These are phyloP conservation scores for Fregata magnificens DNA, from an alignment of 2,113 vertebrate genomes.

Conservation along the genomic window DNA sequence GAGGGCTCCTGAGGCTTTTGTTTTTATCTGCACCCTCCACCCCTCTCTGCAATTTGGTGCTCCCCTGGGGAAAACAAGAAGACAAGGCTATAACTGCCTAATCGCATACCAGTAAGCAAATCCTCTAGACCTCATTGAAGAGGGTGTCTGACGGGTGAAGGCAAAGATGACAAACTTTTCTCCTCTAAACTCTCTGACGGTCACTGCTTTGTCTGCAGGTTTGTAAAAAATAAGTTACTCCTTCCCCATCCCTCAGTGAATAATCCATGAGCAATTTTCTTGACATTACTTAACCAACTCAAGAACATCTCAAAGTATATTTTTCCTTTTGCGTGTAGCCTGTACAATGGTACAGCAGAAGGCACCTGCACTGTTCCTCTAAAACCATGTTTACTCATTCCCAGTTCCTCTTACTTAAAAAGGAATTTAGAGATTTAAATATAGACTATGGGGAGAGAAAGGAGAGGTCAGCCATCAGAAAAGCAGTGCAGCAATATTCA, in stretches of 20 bases:
- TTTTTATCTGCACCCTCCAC: neutral
- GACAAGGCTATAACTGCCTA: neutral
- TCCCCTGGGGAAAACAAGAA: neutral
- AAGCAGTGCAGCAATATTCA: neutral
- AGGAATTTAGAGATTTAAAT: neutral
- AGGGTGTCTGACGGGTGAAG: neutral
- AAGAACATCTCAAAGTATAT: neutral
- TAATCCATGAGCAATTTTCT: neutral
- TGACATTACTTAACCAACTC: neutral
- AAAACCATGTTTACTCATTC: neutral
- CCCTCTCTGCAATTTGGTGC: accelerated
- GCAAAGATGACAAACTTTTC: neutral
- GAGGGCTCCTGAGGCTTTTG: neutral
- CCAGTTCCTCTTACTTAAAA: neutral
- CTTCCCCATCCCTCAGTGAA: neutral
- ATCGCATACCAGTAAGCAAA: neutral
- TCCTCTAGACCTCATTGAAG: neutral
- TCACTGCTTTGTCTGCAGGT: neutral
- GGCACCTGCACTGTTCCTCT: neutral
- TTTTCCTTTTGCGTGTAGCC: neutral
- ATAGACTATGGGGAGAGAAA: neutral
- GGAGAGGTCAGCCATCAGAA: neutral
- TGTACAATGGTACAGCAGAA: neutral
- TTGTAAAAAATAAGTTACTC: neutral
- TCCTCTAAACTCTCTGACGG: neutral